phyloP scores from a whole-genome alignment of 2,888 invertebrate species.

The Netelia inedita region DNA sequence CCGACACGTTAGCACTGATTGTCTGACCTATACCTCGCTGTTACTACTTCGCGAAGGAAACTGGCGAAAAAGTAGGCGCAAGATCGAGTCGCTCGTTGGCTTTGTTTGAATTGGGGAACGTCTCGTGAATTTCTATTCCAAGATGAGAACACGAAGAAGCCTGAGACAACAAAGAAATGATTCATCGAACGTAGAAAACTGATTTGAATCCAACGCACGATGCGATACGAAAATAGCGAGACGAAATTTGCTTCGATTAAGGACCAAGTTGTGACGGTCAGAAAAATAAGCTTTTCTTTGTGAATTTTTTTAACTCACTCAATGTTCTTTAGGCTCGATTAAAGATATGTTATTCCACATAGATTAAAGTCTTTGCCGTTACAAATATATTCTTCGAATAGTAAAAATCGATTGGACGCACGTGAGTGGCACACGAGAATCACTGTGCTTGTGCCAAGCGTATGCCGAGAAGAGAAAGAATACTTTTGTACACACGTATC shows the following conservation, averaged over 20 bases:
- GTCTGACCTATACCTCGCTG: constrained; percentile 34
- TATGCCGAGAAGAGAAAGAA: constrained; percentile 46
- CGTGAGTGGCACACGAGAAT: constrained; percentile 57
- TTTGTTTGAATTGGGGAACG: constrained; percentile 22
- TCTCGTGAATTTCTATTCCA: constrained; percentile 70
- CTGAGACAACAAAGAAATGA: constrained; percentile 70
- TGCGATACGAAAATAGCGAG: too few relatives aligned
- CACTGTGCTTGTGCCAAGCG: constrained; percentile 37
- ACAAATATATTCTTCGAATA: constrained; percentile 1
- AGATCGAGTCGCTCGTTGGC: background rate
- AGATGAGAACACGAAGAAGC: background rate
- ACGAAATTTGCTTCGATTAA: too few relatives aligned
- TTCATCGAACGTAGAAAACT: background rate
- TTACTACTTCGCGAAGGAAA: constrained; percentile 34
- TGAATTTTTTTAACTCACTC: too few relatives aligned
- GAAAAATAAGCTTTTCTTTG: too few relatives aligned
- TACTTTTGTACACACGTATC: background rate
- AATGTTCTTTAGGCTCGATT: too few relatives aligned
- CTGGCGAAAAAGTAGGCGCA: background rate
- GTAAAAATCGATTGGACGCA: constrained; percentile 54
- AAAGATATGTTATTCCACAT: too few relatives aligned
- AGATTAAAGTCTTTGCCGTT: too few relatives aligned
- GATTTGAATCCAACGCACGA: background rate
- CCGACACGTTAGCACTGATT: constrained; percentile 62
- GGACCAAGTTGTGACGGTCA: too few relatives aligned